A percentile compares a stretch with the other conserved stretches of the same genome.
phyloP scores from a whole-genome alignment of 2,797 vertebrate genomes.

The Rhodeus uyekii region DNA sequence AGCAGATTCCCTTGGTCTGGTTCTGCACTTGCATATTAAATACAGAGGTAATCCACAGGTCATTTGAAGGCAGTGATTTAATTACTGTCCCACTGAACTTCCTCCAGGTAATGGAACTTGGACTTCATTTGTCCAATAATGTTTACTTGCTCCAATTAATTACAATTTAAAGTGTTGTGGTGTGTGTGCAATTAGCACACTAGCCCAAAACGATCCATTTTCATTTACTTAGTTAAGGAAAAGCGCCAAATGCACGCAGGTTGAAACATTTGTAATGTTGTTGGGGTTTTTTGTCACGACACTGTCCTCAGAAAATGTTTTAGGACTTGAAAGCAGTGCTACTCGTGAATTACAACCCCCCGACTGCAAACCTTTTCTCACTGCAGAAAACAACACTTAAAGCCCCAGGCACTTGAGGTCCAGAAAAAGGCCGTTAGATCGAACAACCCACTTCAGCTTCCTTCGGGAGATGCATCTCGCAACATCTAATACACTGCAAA shows the following conservation, averaged over 20 bases:
- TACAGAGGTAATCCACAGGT: slow-evolving; percentile 58
- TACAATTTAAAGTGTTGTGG: slow-evolving; percentile 71
- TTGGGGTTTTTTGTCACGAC: not conserved
- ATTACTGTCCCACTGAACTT: slow-evolving; percentile 71
- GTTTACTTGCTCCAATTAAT: slow-evolving; percentile 76
- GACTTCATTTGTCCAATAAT: slow-evolving; percentile 77
- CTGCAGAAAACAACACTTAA: slow-evolving; percentile 63
- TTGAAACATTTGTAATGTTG: not conserved
- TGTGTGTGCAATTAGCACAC: slow-evolving; percentile 72
- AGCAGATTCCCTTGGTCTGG: not conserved
- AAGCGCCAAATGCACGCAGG: slow-evolving; percentile 2
- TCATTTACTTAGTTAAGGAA: slow-evolving; percentile 61
- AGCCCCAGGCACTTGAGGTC: slow-evolving; percentile 70
- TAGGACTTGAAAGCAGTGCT: slow-evolving; percentile 4
- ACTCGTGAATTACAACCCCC: not conserved
- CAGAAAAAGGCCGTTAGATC: slow-evolving; percentile 79
- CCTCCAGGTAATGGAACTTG: slow-evolving; percentile 71
- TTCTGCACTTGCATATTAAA: slow-evolving; percentile 61
- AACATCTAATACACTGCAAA: slow-evolving; percentile 73
- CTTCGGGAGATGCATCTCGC: slow-evolving; percentile 66
- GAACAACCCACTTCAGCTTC: slow-evolving; percentile 69
- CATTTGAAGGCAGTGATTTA: slow-evolving; percentile 64
- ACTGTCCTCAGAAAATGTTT: not conserved
- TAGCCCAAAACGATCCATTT: slow-evolving; percentile 73
- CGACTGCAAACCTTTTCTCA: slow-evolving; percentile 28